A percentile compares a stretch with the other conserved stretches of the same genome.
phyloP scores from a whole-genome alignment of 2,797 vertebrate genomes.

The Mus spretus region DNA sequence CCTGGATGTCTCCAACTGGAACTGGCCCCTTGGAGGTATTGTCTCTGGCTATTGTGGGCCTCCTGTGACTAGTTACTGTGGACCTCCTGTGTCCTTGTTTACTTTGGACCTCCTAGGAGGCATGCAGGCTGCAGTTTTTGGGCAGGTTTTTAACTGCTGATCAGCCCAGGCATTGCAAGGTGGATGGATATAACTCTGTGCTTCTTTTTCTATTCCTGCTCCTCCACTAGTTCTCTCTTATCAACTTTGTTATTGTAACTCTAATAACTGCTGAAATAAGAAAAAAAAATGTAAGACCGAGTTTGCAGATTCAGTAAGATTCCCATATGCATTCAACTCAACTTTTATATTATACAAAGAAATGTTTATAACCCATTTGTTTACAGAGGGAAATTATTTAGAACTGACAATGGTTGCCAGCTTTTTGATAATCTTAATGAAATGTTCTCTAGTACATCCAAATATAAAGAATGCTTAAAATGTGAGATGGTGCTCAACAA shows the following conservation, averaged over 20 bases:
- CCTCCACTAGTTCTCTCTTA: no score
- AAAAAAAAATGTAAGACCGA: slow-evolving; percentile 41
- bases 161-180: no score
- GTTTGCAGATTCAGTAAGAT: neutral
- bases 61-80: no score
- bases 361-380: slow-evolving; percentile 56
- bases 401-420: slow-evolving; percentile 63
- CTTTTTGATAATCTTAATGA: slow-evolving; percentile 84
- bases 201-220: neutral
- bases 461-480: slow-evolving; percentile 78
- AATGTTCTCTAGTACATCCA: slow-evolving; percentile 73
- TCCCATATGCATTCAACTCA: slow-evolving; percentile 38
- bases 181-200: neutral
- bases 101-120: no score
- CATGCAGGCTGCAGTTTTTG: no score
- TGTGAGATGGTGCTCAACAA: slow-evolving; percentile 77
- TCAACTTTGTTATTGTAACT: neutral
- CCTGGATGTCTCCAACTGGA: no score
- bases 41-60: no score
- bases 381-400: slow-evolving; percentile 71
- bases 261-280: neutral
- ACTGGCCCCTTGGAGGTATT: no score
- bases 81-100: no score
- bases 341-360: slow-evolving; percentile 55
- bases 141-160: no score